These are phyloP conservation scores for Cataglyphis albicans DNA, from an alignment of 2,888 invertebrate genomes.

Conservation along the genomic window DNA sequence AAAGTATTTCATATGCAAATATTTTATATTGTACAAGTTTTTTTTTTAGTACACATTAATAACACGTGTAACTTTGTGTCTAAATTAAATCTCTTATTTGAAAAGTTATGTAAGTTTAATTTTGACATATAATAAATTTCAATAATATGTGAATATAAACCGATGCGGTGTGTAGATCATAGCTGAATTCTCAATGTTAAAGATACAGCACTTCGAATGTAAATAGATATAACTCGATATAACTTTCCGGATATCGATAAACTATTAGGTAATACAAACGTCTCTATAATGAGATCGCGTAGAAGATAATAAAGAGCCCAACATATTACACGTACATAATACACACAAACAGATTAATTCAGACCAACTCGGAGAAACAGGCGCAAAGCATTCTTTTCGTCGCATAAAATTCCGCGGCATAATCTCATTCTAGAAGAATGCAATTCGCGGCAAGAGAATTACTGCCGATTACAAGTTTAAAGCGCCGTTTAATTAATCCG, in stretches of 20 bases:
- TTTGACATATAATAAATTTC: slow-evolving; percentile 42
- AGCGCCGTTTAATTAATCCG: slow-evolving; percentile 52
- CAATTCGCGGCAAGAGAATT: slow-evolving; percentile 35
- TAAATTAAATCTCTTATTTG: slow-evolving; percentile 34
- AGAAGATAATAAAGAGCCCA: background rate
- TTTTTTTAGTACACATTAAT: background rate
- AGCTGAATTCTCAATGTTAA: background rate
- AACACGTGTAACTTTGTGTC: background rate
- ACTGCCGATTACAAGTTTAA: slow-evolving; percentile 48
- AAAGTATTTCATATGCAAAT: background rate
- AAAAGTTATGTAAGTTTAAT: slow-evolving; percentile 24
- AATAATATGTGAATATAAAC: slow-evolving; percentile 36
- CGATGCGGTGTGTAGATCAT: background rate
- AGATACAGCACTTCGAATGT: background rate
- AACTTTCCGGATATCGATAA: background rate
- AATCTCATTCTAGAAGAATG: slow-evolving; percentile 27
- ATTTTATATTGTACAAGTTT: background rate
- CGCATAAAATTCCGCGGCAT: slow-evolving; percentile 15
- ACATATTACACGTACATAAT: background rate
- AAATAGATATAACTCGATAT: background rate
- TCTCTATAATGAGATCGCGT: background rate
- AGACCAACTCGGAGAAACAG: background rate
- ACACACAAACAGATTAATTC: background rate
- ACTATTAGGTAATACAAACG: background rate
- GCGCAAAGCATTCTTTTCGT: background rate